Evolutionary conservation across 2,797 vertebrate genomes (phyloP), one percentile per base, ranked within the genome.

Genomic region (Selene dorsalis): DNA sequence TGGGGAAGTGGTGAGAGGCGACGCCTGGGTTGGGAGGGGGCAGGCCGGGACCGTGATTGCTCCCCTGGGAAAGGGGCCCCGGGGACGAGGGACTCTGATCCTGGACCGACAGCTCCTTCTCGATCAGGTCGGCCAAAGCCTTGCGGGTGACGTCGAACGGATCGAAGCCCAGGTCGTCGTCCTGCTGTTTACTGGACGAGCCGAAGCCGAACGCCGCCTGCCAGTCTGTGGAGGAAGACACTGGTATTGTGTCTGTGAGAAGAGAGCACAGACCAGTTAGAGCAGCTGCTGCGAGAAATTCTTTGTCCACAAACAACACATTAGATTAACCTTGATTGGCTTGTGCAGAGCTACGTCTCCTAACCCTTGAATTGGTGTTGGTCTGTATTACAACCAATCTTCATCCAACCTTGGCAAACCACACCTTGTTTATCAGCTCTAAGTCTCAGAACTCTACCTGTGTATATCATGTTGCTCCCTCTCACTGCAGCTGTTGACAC

Each of bases 161-260:
- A 90, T 99, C 98, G 83, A 99, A 99, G 87, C 98, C 98, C 84
- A 99, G 95, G 92, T 99, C 98, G 71, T 99, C 98, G 84, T 99
- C 98, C 94, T 98, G 97, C 88, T 99, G 94, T 89, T 95, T 95
- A 79, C 89, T 97, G 85, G 98, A 99, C 75, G 97, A 98, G 92
- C 98, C 97, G 79, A 99, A 99, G 88, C 98, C 98, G 75, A 99
- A 99, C 8, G 98, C 98, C 6, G 98, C 98, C 95, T 99, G 98
- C 98, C 98, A 99, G 95, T 99, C 98, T 94, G 98, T 99, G 85
- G 98, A 98, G 66, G 97, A 99, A 16, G 97, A 96, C 85, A 99
- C 98, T 74, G 98, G 98, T 92, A 99, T 99, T 88, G 97, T 98
- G 94, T 99, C 98, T 99, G 94, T 2, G 63, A 68, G 38, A 45